Evolutionary conservation across 2,113 vertebrate genomes (phyloP).

Genomic region (Rhegmatorhina hoffmannsi): DNA sequence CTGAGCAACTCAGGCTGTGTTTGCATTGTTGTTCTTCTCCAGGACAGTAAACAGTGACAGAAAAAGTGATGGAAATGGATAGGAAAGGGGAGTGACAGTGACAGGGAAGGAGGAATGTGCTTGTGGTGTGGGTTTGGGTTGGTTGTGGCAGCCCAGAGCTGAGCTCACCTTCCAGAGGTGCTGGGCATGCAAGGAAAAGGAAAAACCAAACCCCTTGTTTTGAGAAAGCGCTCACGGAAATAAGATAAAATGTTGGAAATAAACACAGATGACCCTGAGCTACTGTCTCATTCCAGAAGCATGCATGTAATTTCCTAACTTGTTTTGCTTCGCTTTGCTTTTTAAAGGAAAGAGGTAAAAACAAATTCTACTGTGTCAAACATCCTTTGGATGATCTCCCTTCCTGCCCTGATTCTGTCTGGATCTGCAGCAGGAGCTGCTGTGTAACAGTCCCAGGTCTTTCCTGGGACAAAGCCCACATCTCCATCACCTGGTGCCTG

Average conservation of each 20-base stretch:
- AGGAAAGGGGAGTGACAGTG: background rate
- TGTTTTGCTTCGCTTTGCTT: conserved; percentile 31
- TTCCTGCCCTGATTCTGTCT: conserved; percentile 32
- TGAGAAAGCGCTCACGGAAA: conserved; percentile 4
- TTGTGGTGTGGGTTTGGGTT: background rate
- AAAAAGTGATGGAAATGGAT: background rate
- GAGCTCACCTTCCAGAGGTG: background rate
- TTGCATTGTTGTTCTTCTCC: background rate
- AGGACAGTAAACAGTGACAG: background rate
- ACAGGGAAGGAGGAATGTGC: background rate
- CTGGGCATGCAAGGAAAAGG: background rate
- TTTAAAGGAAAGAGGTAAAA: conserved; percentile 57
- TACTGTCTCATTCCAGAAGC: conserved; percentile 40
- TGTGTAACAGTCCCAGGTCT: background rate
- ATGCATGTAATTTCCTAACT: conserved; percentile 41
- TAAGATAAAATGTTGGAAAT: conserved; percentile 42
- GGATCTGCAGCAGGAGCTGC: background rate
- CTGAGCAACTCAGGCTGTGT: background rate
- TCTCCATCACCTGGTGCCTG: background rate
- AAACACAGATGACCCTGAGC: conserved; percentile 51
- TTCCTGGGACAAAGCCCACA: background rate
- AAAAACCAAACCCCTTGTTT: background rate
- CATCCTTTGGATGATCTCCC: conserved; percentile 10
- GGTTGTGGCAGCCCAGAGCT: background rate
- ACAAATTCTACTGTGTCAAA: conserved; percentile 11